These are phyloP conservation scores for Mesocricetus auratus DNA, from an alignment of 2,113 vertebrate genomes.

Conservation along the genomic window DNA sequence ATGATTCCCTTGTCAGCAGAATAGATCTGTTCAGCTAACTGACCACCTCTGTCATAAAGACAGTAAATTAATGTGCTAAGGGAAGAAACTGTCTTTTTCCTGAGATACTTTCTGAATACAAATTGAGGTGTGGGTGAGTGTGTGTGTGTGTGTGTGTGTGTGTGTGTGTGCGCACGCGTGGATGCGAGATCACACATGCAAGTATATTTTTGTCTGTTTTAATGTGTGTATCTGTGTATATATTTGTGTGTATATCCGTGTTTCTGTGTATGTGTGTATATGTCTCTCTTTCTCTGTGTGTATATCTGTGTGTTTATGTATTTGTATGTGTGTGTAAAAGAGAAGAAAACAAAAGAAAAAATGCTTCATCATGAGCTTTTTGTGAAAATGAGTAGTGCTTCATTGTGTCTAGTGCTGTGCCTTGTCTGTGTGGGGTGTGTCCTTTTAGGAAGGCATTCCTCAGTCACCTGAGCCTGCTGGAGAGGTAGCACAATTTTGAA, in stretches of 20 bases:
- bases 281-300: not conserved
- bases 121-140: not conserved
- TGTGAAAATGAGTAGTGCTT: not conserved
- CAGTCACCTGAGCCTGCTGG: not conserved
- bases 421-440: not conserved
- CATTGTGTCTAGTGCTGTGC: not conserved
- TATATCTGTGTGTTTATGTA: not conserved
- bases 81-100: not conserved
- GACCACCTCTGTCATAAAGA: not conserved
- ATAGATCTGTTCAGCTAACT: not conserved
- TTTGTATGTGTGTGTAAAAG: not conserved
- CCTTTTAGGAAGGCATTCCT: not conserved
- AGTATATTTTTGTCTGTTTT: not conserved
- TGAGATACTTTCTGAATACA: slow-evolving; percentile 10
- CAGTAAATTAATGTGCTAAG: not conserved
- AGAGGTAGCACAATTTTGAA: not conserved
- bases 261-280: not conserved
- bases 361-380: not conserved
- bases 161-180: not conserved
- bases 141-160: not conserved
- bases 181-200: not conserved
- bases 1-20: not conserved
- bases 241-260: not conserved
- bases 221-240: not conserved
- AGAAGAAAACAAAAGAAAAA: not conserved